phyloP scores from a whole-genome alignment of 2,888 invertebrate species.

The Ectemnius lituratus region DNA sequence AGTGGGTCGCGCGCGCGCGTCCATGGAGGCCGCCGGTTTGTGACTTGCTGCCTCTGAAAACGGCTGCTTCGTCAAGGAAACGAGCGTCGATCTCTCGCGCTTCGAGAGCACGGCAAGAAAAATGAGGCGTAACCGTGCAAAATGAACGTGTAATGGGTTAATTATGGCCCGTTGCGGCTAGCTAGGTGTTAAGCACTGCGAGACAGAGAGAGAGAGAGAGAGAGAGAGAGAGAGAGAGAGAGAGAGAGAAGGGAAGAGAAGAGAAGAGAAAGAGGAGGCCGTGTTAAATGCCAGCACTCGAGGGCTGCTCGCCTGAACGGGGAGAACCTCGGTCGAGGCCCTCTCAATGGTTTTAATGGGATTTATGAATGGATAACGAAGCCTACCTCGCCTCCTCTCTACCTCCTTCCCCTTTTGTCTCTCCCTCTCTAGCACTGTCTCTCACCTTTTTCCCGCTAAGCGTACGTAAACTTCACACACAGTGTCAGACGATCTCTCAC shows the following conservation, averaged over 20 bases:
- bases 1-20: too few relatives aligned
- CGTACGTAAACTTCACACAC: constrained; percentile 42
- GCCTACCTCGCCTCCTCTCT: constrained; percentile 35
- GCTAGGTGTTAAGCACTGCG: constrained; percentile 58
- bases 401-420: too few relatives aligned
- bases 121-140: constrained; percentile 58
- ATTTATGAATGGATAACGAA: constrained; percentile 69
- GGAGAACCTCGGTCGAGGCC: constrained; percentile 28
- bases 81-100: too few relatives aligned
- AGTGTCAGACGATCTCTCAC: not conserved
- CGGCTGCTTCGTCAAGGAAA: too few relatives aligned
- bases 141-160: constrained; percentile 68
- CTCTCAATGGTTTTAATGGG: constrained; percentile 66
- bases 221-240: constrained; percentile 9
- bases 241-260: not conserved
- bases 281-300: constrained; percentile 29
- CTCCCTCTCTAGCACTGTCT: constrained; percentile 51
- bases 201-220: not conserved
- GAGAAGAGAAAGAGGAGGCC: constrained; percentile 26
- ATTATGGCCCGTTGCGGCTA: constrained; percentile 63
- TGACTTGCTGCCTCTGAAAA: too few relatives aligned
- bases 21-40: too few relatives aligned
- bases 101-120: constrained; percentile 51
- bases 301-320: not conserved
- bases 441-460: constrained; percentile 55